phyloP scores from a whole-genome alignment of 2,797 vertebrate genomes.

The Antrozous pallidus region DNA sequence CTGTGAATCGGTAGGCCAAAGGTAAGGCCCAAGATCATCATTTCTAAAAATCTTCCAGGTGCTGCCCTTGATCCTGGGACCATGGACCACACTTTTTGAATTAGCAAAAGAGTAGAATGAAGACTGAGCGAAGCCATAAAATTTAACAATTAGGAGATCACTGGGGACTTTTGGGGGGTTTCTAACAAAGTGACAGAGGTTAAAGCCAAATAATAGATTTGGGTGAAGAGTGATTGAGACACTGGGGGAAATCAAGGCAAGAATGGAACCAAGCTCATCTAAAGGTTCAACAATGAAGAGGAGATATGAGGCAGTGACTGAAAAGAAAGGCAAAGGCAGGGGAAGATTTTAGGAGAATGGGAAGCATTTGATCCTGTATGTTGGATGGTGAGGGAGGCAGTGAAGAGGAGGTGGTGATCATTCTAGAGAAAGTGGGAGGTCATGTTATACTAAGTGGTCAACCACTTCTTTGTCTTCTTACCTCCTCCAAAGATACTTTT shows the following conservation, averaged over 20 bases:
- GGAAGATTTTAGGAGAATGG: not conserved
- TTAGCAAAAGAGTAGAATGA: not conserved
- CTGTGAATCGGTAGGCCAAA: not conserved
- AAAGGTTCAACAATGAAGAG: not conserved
- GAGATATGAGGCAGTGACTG: not conserved
- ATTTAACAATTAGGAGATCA: not conserved
- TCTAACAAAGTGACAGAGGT: not conserved
- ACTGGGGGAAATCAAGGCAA: not conserved
- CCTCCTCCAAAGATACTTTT: not conserved
- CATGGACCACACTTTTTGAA: not conserved
- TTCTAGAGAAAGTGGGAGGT: not conserved
- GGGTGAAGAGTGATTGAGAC: not conserved
- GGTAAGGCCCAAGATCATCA: not conserved
- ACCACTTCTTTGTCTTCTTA: not conserved
- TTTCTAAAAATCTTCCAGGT: not conserved
- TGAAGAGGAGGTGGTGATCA: not conserved
- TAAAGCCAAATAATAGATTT: not conserved
- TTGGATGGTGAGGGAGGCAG: not conserved
- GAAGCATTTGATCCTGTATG: not conserved
- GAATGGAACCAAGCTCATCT: not conserved
- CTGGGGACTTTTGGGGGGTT: not conserved
- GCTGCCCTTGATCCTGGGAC: not conserved
- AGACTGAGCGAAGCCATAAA: not conserved
- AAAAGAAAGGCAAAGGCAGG: not conserved
- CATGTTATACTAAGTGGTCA: not conserved